Evolutionary conservation across 2,113 vertebrate species (phyloP), one percentile per base, ranked within the genome.

Genomic region (Psephotus haematonotus): DNA sequence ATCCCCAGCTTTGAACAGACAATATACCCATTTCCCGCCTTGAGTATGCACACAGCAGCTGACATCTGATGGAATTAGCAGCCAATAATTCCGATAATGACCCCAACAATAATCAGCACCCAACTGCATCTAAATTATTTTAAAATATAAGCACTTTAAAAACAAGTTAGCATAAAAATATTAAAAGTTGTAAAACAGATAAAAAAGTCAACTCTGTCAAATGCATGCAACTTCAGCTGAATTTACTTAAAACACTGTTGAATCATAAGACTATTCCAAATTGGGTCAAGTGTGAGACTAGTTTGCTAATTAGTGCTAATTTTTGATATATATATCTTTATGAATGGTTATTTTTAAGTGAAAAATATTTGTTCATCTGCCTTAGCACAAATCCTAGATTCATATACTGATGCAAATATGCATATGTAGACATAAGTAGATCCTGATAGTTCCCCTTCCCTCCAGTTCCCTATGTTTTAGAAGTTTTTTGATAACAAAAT

Each of bases 11-110:
- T 93, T 91, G 49, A 88, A 74, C 9, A 62, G 25, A 70, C 79
- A 35, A 88, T 86, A 83, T 57, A 83, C 39, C 0, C 0, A 69
- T 86, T 93, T 86, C n/a, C 18, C 43, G 80, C 83, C 72, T 4
- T 59, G 39, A 80, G 10, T 29, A 60, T 0, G 0, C 7, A 72
- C 35, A n/a, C 6, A 82, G 41, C 13, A 78, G 13, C 25, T 82
- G 35, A 59, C 20, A 50, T 5, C 20, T n/a, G 33, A 7, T 22
- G 29, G 49, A 80, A 90, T 77, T 80, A 60, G 43, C 80, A 64
- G 24, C 19, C n/a, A 80, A 14, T 82, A 86, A 76, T 80, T 90
- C 41, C 72, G 8, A 62, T 71, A 76, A 79, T 57, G 33, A 72
- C 27, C 20, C 60, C 18, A 62, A 27, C 11, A 90, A 69, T 50